Evolutionary conservation across 2,113 vertebrate species (phyloP).

Genomic region (Caracal caracal): DNA sequence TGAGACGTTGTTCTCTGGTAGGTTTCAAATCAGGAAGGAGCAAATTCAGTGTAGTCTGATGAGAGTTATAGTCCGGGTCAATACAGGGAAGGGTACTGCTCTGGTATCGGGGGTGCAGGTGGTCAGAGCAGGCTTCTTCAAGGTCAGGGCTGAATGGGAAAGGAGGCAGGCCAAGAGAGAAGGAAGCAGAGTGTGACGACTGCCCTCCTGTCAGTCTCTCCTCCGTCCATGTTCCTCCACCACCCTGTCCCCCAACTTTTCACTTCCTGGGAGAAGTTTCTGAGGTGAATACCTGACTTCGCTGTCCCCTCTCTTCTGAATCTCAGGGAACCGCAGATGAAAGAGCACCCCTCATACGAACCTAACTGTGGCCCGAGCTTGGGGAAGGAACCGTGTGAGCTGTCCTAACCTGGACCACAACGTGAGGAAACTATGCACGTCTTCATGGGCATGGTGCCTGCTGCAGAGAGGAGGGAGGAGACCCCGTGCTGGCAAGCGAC

Average conservation of each 20-base stretch:
- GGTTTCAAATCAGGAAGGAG: background rate
- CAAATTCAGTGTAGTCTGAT: background rate
- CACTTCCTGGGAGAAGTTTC: background rate
- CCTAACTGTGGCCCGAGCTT: constrained; percentile 73
- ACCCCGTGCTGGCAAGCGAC: background rate
- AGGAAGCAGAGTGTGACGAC: background rate
- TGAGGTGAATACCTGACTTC: background rate
- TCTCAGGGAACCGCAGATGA: constrained; percentile 85
- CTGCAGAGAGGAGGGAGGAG: background rate
- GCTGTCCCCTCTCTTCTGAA: background rate
- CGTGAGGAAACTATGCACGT: background rate
- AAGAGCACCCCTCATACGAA: constrained; percentile 86
- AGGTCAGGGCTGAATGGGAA: background rate
- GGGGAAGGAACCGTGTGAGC: constrained; percentile 65
- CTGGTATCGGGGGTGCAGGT: accelerated
- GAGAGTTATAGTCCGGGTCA: too few species aligned
- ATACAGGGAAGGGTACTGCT: background rate
- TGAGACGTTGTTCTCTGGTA: background rate
- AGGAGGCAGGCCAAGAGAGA: background rate
- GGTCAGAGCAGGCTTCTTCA: background rate
- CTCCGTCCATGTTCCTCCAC: background rate
- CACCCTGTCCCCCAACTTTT: background rate
- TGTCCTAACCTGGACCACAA: constrained; percentile 47
- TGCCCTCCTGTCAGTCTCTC: background rate
- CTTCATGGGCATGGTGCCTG: background rate